Conservation (phyloP, 2,797 vertebrate genomes). For the Mormyrops boulengeri region DNA sequence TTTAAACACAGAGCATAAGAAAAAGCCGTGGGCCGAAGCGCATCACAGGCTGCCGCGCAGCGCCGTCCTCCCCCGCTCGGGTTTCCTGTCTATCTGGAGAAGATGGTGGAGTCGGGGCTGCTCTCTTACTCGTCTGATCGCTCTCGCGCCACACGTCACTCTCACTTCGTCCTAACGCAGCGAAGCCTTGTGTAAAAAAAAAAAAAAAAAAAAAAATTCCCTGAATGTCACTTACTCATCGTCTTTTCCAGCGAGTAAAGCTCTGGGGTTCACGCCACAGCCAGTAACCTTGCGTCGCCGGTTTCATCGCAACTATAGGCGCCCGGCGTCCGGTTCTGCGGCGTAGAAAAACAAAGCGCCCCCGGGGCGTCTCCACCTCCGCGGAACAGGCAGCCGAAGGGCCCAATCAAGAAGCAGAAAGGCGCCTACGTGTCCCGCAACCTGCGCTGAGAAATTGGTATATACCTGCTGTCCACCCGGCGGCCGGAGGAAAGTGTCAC, state of each 20-base stretch:
- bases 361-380: background rate
- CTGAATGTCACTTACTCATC: background rate
- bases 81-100: slow-evolving; percentile 25
- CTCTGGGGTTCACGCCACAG: background rate
- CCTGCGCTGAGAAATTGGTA: background rate
- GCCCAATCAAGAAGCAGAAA: background rate
- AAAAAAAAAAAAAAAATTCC: too few relatives aligned
- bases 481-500: background rate
- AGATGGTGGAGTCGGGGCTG: slow-evolving; percentile 9
- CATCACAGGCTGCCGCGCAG: background rate
- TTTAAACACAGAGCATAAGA: background rate
- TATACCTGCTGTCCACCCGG: background rate
- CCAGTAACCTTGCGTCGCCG: background rate
- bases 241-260: background rate
- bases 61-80: slow-evolving; percentile 21
- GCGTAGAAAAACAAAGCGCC: background rate
- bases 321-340: background rate
- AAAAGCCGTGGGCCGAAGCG: background rate
- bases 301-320: background rate
- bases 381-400: background rate
- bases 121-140: background rate
- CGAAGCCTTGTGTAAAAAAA: background rate
- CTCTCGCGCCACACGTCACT: background rate
- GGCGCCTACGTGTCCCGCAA: background rate
- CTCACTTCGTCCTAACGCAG: background rate